These are phyloP conservation scores for Pelusios castaneus DNA, from an alignment of 2,113 vertebrate species.

Conservation along the genomic window DNA sequence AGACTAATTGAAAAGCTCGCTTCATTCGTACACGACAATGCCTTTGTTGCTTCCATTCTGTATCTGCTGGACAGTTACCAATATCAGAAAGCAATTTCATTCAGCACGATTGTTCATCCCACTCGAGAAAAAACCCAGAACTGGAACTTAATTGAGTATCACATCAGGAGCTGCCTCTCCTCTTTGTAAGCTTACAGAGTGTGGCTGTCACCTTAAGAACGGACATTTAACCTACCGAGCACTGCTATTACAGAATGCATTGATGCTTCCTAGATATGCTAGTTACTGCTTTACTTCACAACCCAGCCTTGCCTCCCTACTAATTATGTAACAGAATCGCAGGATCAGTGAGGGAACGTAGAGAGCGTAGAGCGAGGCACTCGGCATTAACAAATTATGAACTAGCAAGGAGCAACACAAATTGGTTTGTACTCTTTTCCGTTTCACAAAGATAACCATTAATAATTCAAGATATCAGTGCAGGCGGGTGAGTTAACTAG, in stretches of 20 bases:
- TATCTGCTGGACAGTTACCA: not conserved
- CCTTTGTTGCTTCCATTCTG: not conserved
- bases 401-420: not conserved
- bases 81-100: not conserved
- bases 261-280: not conserved
- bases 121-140: not conserved
- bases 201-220: not conserved
- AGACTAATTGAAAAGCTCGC: not conserved
- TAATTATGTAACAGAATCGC: not conserved
- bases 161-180: not conserved
- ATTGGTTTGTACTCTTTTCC: not conserved
- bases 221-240: not conserved
- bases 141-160: not conserved
- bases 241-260: not conserved
- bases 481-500: not conserved
- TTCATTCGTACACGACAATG: not conserved
- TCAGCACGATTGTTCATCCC: not conserved
- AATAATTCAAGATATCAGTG: no score
- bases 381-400: not conserved
- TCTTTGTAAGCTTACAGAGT: not conserved
- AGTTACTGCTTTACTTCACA: not conserved
- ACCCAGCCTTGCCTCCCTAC: rapidly evolving
- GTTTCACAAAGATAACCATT: not conserved
- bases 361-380: not conserved
- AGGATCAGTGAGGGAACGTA: not conserved